phyloP scores from a whole-genome alignment of 1,140 invertebrate species.

The Coptotermes formosanus region DNA sequence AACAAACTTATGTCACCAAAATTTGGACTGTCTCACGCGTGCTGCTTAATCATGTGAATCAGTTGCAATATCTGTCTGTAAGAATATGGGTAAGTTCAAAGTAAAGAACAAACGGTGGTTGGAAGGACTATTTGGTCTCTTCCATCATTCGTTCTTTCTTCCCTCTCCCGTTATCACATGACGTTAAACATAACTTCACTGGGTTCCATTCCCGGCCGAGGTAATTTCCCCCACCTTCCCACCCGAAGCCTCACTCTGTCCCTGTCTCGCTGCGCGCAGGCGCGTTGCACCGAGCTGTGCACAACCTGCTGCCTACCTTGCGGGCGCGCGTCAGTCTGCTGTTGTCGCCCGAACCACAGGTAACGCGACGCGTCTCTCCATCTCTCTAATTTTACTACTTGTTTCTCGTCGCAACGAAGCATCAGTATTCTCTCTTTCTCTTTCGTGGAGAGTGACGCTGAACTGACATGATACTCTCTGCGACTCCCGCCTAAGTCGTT shows the following conservation, averaged over 20 bases:
- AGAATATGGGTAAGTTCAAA: no score
- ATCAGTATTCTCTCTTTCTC: neutral
- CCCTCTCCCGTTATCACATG: no score
- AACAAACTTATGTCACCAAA: no score
- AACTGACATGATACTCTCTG: neutral
- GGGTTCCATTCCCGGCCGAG: no score
- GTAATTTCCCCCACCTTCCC: neutral
- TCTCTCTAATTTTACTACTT: neutral
- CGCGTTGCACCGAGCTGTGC: neutral
- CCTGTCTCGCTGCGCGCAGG: neutral
- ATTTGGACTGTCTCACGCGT: no score
- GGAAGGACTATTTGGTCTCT: no score
- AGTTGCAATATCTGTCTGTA: no score
- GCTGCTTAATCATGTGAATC: no score
- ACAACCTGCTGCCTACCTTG: conserved; percentile 9
- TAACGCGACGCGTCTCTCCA: neutral
- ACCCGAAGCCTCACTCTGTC: neutral
- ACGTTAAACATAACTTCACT: no score
- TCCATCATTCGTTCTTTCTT: no score
- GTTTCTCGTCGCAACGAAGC: conserved; percentile 2
- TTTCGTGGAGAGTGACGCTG: neutral
- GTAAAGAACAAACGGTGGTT: no score
- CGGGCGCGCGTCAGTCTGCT: conserved; percentile 9
- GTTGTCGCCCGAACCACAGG: neutral
- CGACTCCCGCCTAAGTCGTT: neutral